A percentile compares a stretch with the other conserved stretches of the same genome.
phyloP scores from a whole-genome alignment of 1,140 invertebrate genomes.

The Drosophila ambigua region DNA sequence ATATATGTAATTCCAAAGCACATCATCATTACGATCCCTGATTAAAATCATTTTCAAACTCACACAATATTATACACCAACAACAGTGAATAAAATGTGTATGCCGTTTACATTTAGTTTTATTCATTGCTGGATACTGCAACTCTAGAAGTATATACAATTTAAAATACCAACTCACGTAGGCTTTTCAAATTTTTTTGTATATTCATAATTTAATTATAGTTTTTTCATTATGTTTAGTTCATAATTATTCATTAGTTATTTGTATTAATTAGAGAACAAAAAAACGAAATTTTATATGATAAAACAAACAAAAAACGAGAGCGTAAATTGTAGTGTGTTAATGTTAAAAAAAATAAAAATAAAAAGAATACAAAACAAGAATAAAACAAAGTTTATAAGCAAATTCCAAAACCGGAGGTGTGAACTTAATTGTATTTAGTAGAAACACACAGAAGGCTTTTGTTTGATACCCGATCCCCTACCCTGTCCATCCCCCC shows the following conservation, averaged over 20 bases:
- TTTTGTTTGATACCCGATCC: constrained; percentile 8
- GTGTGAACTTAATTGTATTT: constrained; percentile 64
- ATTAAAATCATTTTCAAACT: constrained; percentile 27
- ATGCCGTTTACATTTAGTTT: constrained; percentile 16
- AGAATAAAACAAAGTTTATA: constrained; percentile 71
- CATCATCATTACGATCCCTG: too few relatives aligned
- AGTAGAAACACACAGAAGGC: constrained; percentile 18
- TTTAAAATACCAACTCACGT: constrained; percentile 32
- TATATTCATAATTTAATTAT: constrained; percentile 50
- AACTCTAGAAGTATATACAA: constrained; percentile 28
- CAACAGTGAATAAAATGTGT: constrained; percentile 18
- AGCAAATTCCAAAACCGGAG: constrained; percentile 45
- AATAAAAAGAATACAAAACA: constrained; percentile 46
- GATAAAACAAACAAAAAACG: constrained; percentile 44
- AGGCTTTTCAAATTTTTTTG: constrained; percentile 35
- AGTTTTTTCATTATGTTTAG: constrained; percentile 61
- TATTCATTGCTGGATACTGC: constrained; percentile 20
- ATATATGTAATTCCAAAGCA: too few relatives aligned
- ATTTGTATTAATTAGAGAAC: constrained; percentile 60
- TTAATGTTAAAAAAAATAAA: constrained; percentile 67
- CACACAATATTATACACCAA: constrained; percentile 27
- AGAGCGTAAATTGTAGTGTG: constrained; percentile 65
- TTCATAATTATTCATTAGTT: constrained; percentile 62
- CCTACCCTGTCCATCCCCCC: constrained; percentile 16
- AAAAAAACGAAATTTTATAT: constrained; percentile 70